phyloP scores from a whole-genome alignment of 1,140 invertebrate species.

The Pemphigus obesinymphae region DNA sequence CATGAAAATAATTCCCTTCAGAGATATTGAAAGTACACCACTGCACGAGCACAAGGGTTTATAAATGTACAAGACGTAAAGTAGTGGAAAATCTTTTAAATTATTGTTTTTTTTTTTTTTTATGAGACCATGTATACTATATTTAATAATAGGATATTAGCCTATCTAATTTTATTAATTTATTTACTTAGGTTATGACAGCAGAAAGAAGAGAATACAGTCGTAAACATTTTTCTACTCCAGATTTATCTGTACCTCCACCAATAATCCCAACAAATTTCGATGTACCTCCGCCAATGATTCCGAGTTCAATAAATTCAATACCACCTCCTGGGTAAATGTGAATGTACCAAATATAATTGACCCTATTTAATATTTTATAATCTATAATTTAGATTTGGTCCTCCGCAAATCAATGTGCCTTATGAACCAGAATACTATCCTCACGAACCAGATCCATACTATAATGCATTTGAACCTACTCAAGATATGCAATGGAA shows the following conservation, averaged over 20 bases:
- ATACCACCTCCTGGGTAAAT: conserved; percentile 53
- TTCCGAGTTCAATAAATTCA: conserved; percentile 54
- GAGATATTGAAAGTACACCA: no score
- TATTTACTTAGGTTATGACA: conserved; percentile 66
- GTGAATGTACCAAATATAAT: not conserved
- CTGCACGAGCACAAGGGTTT: no score
- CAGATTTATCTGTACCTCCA: conserved; percentile 63
- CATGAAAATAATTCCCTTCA: no score
- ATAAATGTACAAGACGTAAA: no score
- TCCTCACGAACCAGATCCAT: conserved; percentile 54
- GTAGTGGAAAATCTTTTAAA: no score
- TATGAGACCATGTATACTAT: no score
- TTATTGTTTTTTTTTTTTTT: no score
- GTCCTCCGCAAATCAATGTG: conserved; percentile 39
- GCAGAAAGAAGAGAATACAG: conserved; percentile 79
- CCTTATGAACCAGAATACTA: conserved; percentile 37
- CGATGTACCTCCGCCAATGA: conserved; percentile 56
- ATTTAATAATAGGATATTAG: not conserved
- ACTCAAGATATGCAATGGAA: conserved; percentile 67
- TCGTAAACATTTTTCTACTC: conserved; percentile 56
- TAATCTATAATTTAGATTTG: conserved; percentile 3
- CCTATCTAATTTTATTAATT: conserved; percentile 33
- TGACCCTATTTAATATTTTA: not conserved
- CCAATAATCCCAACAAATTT: conserved; percentile 57
- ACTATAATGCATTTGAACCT: conserved; percentile 67